Base-by-base conservation (phyloP, 2,113 vertebrate species). In the Lampris incognitus region DNA sequence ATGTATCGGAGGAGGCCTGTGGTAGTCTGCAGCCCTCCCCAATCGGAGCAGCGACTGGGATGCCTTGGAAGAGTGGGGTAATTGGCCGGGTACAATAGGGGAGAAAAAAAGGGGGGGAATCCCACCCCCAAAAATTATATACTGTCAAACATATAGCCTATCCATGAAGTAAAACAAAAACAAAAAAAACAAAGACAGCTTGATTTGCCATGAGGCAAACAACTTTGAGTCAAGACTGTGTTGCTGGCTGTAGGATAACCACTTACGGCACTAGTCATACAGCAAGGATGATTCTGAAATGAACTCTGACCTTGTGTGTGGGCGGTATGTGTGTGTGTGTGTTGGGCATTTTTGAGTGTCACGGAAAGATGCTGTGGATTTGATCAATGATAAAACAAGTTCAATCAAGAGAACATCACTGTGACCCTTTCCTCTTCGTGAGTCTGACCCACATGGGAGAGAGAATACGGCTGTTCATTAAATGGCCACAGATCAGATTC, bases 381-480 rank as follows among this genome's bases (percentile, higher is more conserved):
- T 66, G 56, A 83, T 82, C 81, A 68, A 65, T 74, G 63, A 81
- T 63, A 75, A 84, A 79, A 81, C 76, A 86, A 81, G 75, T 52
- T 42, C 58, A 67, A 13, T 11, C 44, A 54, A 69, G 62, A 42
- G 48, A 69, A 66, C 0, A 41, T 71, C 79, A 76, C 61, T 24
- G 57, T 70, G 85, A 87, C 83, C 86, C 84, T 51, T 85, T 89
- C 81, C 82, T 91, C 82, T 91, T 72, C 81, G 82, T 63, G 77
- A 62, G 42, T 78, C 82, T 69, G 72, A 80, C 82, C 79, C 83
- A 36, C 46, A 50, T 9, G 79, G 69, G 69, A 88, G 83, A 83
- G 70, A 78, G 66, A 86, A 39, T 24, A 38, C 38, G 40, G 42
- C 68, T 76, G 82, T 81, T 89, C 85, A 88, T 93, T 91, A 91